Evolutionary conservation across 2,113 vertebrate species (phyloP).

Genomic region (Pedetes capensis): DNA sequence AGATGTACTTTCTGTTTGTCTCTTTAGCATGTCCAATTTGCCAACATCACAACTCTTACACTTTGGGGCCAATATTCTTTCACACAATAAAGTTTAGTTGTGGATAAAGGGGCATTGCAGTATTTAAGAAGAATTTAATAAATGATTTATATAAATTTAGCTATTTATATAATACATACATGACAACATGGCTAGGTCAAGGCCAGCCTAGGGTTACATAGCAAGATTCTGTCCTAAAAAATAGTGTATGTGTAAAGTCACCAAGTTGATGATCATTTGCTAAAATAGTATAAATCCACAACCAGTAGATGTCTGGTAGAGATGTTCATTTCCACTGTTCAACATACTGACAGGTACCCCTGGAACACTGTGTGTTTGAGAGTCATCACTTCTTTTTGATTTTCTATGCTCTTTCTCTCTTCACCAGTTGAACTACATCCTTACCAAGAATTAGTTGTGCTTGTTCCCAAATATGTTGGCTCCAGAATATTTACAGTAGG

Average conservation of each 20-base stretch:
- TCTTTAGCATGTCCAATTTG: neutral
- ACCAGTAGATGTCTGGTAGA: neutral
- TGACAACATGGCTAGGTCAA: no score
- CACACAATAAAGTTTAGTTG: neutral
- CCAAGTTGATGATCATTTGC: neutral
- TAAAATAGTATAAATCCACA: neutral
- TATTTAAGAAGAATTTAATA: neutral
- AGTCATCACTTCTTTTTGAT: neutral
- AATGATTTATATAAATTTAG: constrained; percentile 8
- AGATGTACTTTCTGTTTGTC: neutral
- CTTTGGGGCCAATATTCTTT: neutral
- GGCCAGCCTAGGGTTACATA: no score
- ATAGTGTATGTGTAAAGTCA: neutral
- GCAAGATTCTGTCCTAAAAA: no score
- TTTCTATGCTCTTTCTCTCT: neutral
- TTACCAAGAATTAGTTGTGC: neutral
- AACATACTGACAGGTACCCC: neutral
- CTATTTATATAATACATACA: no score
- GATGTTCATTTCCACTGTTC: neutral
- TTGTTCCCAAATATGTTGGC: neutral
- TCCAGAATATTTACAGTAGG: neutral
- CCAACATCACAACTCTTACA: neutral
- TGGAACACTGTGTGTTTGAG: neutral
- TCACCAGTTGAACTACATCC: neutral
- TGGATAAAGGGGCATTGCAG: neutral